Base-by-base conservation (phyloP, 1,140 invertebrate species). In the Magallana ariakensis region DNA sequence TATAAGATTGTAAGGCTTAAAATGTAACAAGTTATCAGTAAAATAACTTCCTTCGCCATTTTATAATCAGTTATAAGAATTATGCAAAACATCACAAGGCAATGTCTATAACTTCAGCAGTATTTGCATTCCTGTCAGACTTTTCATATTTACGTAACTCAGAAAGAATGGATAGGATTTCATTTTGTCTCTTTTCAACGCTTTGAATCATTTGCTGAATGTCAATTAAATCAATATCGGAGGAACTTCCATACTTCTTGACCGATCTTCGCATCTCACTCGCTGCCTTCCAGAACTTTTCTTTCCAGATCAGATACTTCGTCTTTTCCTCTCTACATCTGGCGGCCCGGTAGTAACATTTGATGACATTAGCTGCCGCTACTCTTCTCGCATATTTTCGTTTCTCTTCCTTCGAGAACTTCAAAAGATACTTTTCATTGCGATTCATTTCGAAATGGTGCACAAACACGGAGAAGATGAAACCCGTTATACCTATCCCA, bases 361-460 rank as follows among this genome's bases (percentile, higher is more conserved):
- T 82, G 6, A 82, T 82, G 2, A 82, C 80, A 22, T 82, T 82
- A 0, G 80, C 19, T n/a, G 80, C 80, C 9, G 80, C 80, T 7
- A 54, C 19, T 22, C 54, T 11, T n/a, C 54, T 54, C 46, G 6
- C 2, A 6, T 56, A 46, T n/a, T 82, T 82, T 13, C 80, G 80
- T n/a, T n/a, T n/a, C n/a, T 55, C 46, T 54, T 54, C 80, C 0
- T 53, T 82, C 7, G 80, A 54, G 33, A 82, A 82, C 19, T 82
- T 82, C 54, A 55, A 5, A 54, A 82, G 54, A 54, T 82, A 55
- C 80, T 82, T 82, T 16, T 82, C 80, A 1, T 54, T 53, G 10
- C 80, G 80, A 16, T n/a, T 82, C 46, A 82, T 54, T 56, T 82
- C 80, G n/a, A 82, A 82, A 53, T 56, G 46, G 3, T 82, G 80